Evolutionary conservation across 35 echinoderm and acorn worm species (phyloP).

Genomic region (Diadema setosum): DNA sequence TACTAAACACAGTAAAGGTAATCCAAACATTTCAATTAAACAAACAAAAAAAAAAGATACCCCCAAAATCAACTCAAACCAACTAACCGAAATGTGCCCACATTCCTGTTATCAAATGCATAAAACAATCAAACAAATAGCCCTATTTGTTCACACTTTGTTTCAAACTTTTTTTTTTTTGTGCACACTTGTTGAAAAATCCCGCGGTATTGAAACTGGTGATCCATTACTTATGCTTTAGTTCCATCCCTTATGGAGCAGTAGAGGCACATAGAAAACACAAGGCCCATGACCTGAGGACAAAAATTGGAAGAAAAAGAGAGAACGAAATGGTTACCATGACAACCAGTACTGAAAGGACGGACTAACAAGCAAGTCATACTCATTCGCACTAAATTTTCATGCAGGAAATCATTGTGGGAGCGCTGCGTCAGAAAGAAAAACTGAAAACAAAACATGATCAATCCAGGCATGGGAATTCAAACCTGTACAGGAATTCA

Average conservation of each 20-base stretch:
- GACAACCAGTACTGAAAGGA: neutral
- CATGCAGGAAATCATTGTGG: neutral
- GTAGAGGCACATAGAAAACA: conserved; percentile 30
- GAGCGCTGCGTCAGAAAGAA: neutral
- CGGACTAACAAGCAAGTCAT: too few species aligned
- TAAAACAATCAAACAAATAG: neutral
- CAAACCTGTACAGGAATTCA: neutral
- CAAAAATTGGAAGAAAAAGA: neutral
- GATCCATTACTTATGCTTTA: neutral
- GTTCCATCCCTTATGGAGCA: neutral
- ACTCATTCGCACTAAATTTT: neutral
- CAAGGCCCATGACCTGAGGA: conserved; percentile 12
- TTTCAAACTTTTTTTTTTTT: neutral
- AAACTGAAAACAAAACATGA: neutral
- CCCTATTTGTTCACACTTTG: neutral
- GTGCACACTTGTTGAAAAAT: neutral
- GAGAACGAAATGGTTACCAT: neutral
- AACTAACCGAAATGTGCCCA: neutral
- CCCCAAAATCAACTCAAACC: neutral
- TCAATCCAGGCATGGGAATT: neutral
- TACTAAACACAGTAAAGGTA: neutral
- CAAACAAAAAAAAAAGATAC: neutral
- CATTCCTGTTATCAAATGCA: neutral
- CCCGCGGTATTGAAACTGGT: neutral
- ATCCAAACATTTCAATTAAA: neutral